Evolutionary conservation across 64 coral and sea anemone genomes (phyloP), one percentile per base, ranked within the genome.

Genomic region (Pocillopora damicornis): DNA sequence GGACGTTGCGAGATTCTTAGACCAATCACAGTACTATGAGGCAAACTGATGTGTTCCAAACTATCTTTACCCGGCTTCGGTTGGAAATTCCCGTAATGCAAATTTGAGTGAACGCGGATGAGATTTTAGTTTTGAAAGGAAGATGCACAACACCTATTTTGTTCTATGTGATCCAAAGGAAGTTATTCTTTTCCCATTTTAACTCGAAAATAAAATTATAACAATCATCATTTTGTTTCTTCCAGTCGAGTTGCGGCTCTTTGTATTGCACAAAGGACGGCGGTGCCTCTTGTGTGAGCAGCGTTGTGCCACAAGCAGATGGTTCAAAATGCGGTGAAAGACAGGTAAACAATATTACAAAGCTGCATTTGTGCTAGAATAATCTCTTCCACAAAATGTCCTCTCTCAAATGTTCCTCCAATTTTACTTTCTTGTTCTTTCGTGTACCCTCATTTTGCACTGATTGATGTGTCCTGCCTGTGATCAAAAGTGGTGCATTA

Each of bases 401-500:
- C 42, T 7, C 56, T 61, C 30, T 11, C 78, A 16, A 20, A 80
- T n/a, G 25, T 26, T 26, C 22, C 4, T 23, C 13, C 58, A 2
- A 60, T 59, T 8, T n/a, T 80, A 23, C 0, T 13, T 2, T n/a
- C n/a, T 60, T 23, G 1, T n/a, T 23, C 8, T 30, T 51, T 2
- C 3, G 42, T 51, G 42, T 51, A 51, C 42, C 42, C 7, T 51
- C 42, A 51, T 51, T 0, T 68, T 66, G 2, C 4, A 25, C 60
- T 23, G 16, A n/a, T 63, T 18, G 36, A 13, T 71, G 30, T 22
- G 2, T 86, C 25, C 26, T 51, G 11, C n/a, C 13, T 81, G 12
- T 18, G 42, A 59, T 82, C 22, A 34, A 58, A 45, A 96, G 94
- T 96, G 94, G 94, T 96, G 94, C 56, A 93, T 96, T n/a, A 88